These are phyloP conservation scores for Pongo abelii DNA, from an alignment of 2,113 vertebrate species.

Conservation along the genomic window DNA sequence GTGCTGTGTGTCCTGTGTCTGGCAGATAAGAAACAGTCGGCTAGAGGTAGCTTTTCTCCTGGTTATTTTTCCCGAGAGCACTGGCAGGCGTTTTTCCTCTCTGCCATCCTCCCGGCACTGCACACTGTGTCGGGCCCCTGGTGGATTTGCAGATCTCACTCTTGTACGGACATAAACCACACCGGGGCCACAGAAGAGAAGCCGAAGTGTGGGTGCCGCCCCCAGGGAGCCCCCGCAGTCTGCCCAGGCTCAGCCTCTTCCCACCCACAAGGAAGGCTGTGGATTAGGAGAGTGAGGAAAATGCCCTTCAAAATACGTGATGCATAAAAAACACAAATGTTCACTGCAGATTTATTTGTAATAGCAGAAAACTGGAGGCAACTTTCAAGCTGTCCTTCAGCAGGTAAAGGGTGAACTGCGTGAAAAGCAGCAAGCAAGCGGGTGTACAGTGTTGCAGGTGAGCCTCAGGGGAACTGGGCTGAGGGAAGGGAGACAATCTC, in stretches of 20 bases:
- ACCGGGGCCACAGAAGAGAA: background rate
- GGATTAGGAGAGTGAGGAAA: background rate
- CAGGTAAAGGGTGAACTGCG: too few species aligned
- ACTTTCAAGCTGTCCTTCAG: background rate
- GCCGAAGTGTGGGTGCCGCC: too few species aligned
- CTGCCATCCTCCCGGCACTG: fast-evolving
- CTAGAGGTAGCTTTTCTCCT: background rate
- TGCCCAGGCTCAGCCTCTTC: background rate
- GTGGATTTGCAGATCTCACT: background rate
- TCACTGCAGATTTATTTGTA: background rate
- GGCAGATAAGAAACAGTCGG: background rate
- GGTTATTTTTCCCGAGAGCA: background rate
- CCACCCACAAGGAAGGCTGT: background rate
- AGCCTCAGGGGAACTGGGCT: too few species aligned
- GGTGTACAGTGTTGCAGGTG: too few species aligned
- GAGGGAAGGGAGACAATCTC: background rate
- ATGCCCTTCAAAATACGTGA: background rate
- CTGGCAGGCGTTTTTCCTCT: background rate
- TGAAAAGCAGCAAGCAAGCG: too few species aligned
- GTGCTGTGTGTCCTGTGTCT: too few species aligned
- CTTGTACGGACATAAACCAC: fast-evolving
- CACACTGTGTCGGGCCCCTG: fast-evolving
- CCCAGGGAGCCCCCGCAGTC: background rate
- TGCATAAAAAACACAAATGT: background rate
- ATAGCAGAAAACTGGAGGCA: background rate